phyloP scores from a whole-genome alignment of 1,140 invertebrate species.

The Olivierus martensii region DNA sequence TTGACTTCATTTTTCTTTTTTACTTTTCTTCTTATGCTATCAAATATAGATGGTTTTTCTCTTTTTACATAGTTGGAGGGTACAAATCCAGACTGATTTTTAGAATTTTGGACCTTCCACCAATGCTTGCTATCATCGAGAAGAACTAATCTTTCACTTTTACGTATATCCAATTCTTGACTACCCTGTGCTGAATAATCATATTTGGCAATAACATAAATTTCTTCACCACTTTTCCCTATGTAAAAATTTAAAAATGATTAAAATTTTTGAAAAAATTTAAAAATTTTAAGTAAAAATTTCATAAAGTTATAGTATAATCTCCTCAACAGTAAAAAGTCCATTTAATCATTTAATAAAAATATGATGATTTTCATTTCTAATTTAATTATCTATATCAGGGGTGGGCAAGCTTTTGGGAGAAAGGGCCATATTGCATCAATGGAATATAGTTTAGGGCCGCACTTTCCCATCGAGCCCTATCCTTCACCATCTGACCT shows the following conservation, averaged over 20 bases:
- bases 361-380: no score
- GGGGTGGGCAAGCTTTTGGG: no score
- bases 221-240: constrained; percentile 52
- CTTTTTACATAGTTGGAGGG: constrained; percentile 99
- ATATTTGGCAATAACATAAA: constrained; percentile 94
- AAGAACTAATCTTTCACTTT: constrained; percentile 90
- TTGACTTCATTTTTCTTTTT: constrained; percentile 86
- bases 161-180: constrained; percentile 91
- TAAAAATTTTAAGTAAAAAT: no score
- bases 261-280: not conserved
- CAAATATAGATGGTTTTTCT: constrained; percentile 88
- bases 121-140: constrained; percentile 97
- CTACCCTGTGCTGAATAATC: constrained; percentile 94
- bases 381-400: no score
- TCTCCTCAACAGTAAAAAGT: no score
- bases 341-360: no score
- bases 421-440: no score
- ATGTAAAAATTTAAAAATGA: not conserved
- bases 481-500: no score
- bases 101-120: constrained; percentile 88
- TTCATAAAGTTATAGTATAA: no score
- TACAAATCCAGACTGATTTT: constrained; percentile 90
- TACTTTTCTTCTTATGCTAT: constrained; percentile 88
- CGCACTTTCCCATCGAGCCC: no score
- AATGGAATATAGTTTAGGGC: no score